These are phyloP conservation scores for Falco rusticolus DNA, from an alignment of 2,797 vertebrate species.

Conservation along the genomic window DNA sequence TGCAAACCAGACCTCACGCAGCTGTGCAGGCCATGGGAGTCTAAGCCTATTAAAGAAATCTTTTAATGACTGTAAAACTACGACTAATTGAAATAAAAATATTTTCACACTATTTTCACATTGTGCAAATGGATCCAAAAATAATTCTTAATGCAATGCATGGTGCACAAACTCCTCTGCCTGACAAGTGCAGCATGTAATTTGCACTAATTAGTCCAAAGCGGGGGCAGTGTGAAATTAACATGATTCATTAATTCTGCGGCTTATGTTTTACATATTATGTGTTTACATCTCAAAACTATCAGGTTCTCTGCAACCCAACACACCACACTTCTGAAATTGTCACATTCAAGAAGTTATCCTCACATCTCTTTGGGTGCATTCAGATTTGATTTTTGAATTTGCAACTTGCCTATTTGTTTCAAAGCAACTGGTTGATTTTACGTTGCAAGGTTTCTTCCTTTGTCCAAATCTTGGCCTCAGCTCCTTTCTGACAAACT, in stretches of 20 bases:
- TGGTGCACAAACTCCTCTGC: conserved; percentile 63
- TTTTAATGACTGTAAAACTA: conserved; percentile 74
- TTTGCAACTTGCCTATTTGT: not conserved
- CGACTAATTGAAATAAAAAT: conserved; percentile 74
- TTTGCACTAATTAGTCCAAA: conserved; percentile 78
- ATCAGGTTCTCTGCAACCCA: conserved; percentile 11
- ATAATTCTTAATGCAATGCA: conserved; percentile 51
- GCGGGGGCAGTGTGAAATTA: conserved; percentile 78
- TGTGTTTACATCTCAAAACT: conserved; percentile 62
- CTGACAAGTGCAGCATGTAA: conserved; percentile 78
- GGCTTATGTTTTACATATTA: conserved; percentile 47
- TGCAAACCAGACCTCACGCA: conserved; percentile 56
- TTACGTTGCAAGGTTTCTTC: not conserved
- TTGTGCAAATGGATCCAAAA: conserved; percentile 63
- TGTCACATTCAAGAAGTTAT: not conserved
- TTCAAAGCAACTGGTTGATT: not conserved
- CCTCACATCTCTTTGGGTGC: not conserved
- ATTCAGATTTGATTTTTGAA: not conserved
- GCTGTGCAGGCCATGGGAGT: conserved; percentile 22
- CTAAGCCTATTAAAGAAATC: conserved; percentile 63
- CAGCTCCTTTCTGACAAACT: not conserved
- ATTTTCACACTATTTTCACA: conserved; percentile 73
- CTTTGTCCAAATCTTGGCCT: not conserved
- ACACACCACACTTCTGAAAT: not conserved
- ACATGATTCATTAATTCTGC: conserved; percentile 71